Conservation (phyloP, 2,797 vertebrate species). For the Prunella strophiata region DNA sequence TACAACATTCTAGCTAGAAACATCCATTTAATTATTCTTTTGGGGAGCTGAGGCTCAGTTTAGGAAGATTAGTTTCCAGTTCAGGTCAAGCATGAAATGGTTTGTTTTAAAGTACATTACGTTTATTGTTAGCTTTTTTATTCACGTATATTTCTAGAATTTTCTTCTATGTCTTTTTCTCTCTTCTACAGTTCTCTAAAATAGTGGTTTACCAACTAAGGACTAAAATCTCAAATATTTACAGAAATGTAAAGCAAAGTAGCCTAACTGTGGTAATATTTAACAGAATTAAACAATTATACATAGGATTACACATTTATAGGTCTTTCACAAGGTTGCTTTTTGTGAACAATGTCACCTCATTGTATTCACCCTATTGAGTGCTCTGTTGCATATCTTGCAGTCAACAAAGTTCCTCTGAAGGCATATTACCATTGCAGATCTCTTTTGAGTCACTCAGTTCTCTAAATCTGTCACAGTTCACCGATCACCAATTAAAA, state of each 20-base stretch:
- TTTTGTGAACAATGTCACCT: background rate
- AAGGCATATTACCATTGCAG: background rate
- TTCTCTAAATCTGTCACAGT: background rate
- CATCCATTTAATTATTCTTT: background rate
- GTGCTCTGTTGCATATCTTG: background rate
- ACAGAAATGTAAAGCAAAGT: background rate
- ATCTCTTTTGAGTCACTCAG: background rate
- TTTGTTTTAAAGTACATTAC: background rate
- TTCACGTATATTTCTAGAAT: background rate
- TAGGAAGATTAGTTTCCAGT: background rate
- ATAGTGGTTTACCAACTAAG: background rate
- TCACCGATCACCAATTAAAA: conserved; percentile 5
- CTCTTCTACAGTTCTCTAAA: background rate
- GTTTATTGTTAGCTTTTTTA: background rate
- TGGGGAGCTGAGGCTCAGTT: background rate
- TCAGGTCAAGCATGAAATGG: background rate
- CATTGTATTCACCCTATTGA: background rate
- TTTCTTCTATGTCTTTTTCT: background rate
- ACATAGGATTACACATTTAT: background rate
- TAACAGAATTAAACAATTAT: background rate
- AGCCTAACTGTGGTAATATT: background rate
- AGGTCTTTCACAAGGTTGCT: background rate
- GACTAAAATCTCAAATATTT: background rate
- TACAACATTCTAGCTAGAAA: background rate
- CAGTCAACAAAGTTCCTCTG: background rate